Evolutionary conservation across 2,797 vertebrate genomes (phyloP), one percentile per base, ranked within the genome.

Genomic region (Lagocephalus sceleratus): DNA sequence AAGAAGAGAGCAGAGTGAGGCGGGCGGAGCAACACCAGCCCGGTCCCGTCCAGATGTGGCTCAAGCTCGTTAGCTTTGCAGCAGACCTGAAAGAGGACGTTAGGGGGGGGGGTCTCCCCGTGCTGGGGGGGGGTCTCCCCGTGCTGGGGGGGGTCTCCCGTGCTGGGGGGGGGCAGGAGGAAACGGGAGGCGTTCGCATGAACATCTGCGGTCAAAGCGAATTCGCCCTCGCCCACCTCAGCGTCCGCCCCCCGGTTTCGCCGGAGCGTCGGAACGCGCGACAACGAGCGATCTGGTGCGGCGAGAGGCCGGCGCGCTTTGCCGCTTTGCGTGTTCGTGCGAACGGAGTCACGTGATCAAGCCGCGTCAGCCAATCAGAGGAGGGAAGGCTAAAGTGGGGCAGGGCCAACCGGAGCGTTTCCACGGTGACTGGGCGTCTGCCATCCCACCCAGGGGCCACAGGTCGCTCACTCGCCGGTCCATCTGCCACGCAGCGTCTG

Each of bases 401-500:
- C 49, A 74, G 83, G 85, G 79, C 94, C 89, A 93, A 98, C 95
- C 94, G 0, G 93, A 91, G 73, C 91, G 90, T 89, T 94, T 96
- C 94, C 95, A 98, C 81, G 92, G 85, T 71, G 93, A 90, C 63
- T 92, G 93, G 62, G 87, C 93, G 82, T 97, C 94, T 40, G 84
- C 78, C 80, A 91, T 85, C 70, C 74, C 59, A 35, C 84, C 68
- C 86, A 92, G 76, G 26, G 94, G 93, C 83, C 93, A 94, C 64
- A 94, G 93, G 85, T 96, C 94, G 67, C 93, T 97, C 85, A 92
- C 92, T 84, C 92, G 89, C 79, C 91, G 94, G 81, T 96, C 94
- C 78, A 96, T 94, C 85, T 97, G 92, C 96, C 94, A 95, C 57
- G 94, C 94, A 54, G 94, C 94, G n/a, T 97, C 96, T 98, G 91